Evolutionary conservation across 1,140 invertebrate genomes (phyloP).

Genomic region (Cherax destructor): DNA sequence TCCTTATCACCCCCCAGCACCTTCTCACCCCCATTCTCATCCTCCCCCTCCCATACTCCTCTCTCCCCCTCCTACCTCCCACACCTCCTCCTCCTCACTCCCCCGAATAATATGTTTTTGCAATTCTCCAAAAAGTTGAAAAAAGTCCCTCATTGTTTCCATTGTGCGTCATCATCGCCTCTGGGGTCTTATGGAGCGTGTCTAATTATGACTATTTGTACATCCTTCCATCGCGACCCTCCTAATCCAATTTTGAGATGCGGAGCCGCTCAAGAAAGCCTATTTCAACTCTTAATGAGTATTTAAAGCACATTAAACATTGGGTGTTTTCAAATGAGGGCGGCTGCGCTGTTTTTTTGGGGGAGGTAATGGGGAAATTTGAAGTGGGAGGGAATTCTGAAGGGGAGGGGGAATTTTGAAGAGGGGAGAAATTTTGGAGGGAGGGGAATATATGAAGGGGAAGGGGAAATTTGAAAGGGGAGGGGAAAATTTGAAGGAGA

Average conservation of each 20-base stretch:
- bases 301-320: slow-evolving; percentile 69
- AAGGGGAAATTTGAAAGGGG: too few relatives aligned
- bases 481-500: too few relatives aligned
- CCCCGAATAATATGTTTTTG: not conserved
- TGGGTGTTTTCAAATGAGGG: slow-evolving; percentile 57
- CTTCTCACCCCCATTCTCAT: not conserved
- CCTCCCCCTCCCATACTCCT: not conserved
- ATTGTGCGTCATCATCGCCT: slow-evolving; percentile 56
- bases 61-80: not conserved
- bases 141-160: slow-evolving; percentile 46
- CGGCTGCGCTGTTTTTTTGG: not conserved
- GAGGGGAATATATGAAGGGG: too few relatives aligned
- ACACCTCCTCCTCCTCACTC: not conserved
- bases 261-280: slow-evolving; percentile 51
- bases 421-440: too few relatives aligned
- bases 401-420: too few relatives aligned
- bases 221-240: slow-evolving; percentile 20
- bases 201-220: slow-evolving; percentile 60
- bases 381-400: too few relatives aligned
- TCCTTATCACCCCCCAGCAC: not conserved
- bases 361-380: too few relatives aligned
- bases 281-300: slow-evolving; percentile 69
- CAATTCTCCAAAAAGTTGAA: slow-evolving; percentile 32
- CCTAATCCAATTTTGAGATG: slow-evolving; percentile 63
- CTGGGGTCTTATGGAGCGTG: slow-evolving; percentile 28